Evolutionary conservation across 2,797 vertebrate species (phyloP), one percentile per base, ranked within the genome.

Genomic region (Heteromormyrus szaboi): DNA sequence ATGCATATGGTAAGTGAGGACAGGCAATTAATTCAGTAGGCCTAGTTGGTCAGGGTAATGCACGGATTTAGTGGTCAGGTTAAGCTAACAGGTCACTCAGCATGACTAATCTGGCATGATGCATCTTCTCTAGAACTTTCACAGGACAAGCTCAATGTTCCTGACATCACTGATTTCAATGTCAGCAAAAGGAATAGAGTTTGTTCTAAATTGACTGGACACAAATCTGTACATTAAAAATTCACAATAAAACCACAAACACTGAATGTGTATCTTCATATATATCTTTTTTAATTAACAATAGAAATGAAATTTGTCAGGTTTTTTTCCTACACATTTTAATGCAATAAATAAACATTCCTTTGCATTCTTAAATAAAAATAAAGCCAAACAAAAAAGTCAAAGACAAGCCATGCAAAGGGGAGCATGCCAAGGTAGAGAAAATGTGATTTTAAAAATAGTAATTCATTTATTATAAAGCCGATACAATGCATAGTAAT

Each of bases 361-460:
- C 90, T 88, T 90, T 93, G 91, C 91, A 90, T 91, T 88, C 89
- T 92, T 92, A 90, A 68, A 87, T 89, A 88, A 62, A 93, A 79
- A 90, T 90, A 90, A 88, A 68, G 68, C 85, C 86, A 53, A 44
- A 88, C 48, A 88, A 85, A 84, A 90, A 88, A 56, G 41, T 88
- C 83, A 92, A 94, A 95, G 94, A 94, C 93, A 93, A 87, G 92
- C 90, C 96, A 95, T 96, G 95, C 95, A 94, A 65, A 91, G 92
- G 91, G 88, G 91, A 87, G 92, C 93, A 94, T 95, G 94, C 94
- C 86, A 4, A 91, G 92, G 89, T 81, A 81, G 68, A 62, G 4
- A 83, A 76, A 87, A 85, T 29, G 22, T 87, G 7, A 89, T 51
- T 44, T 84, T 53, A 68, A 84, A 89, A 76, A 65, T 68, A 88